Evolutionary conservation across 1,140 invertebrate species (phyloP), one percentile per base, ranked within the genome.

Genomic region (Drosophila equinoxialis): DNA sequence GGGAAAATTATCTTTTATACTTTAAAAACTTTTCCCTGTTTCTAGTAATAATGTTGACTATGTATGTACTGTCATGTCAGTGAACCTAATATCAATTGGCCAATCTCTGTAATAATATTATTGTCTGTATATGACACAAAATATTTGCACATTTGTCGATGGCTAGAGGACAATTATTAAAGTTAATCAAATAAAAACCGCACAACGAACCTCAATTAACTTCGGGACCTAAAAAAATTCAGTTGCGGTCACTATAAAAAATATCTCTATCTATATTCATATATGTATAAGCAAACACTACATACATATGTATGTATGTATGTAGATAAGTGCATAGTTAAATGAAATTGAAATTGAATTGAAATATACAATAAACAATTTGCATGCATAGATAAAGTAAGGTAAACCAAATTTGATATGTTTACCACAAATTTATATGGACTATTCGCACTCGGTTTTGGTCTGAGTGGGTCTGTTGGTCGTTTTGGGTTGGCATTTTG

Each of bases 171-270:
- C 74, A 86, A 87, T 89, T 86, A 89, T 89, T 89, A 80, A 83
- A 80, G 72, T 87, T 87, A 87, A 87, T 87, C 80, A 89, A 87
- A 87, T 80, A 74, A 77, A 80, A 87, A 89, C 80, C 83, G 73
- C 84, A 58, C 61, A 54, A 55, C 60, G 77, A 65, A 77, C 83
- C 84, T 89, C 84, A 86, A 86, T 86, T 83, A 86, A 87, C 83
- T 87, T 58, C 64, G 69, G 69, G 20, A 8, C 45, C 72, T 74
- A 86, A 83, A 86, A 83, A 86, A 86, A 86, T 87, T 89, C 67
- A 83, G 79, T 78, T 87, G 83, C 59, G 83, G 83, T 87, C 70
- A 78, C 75, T 81, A 51, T 51, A 23, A 51, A 51, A 51, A 51
- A 51, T 48, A 48, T 17, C 45, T 48, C 30, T 30, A 0, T 6